Conservation (phyloP, 2,113 vertebrate genomes). For the Condylura cristata region DNA sequence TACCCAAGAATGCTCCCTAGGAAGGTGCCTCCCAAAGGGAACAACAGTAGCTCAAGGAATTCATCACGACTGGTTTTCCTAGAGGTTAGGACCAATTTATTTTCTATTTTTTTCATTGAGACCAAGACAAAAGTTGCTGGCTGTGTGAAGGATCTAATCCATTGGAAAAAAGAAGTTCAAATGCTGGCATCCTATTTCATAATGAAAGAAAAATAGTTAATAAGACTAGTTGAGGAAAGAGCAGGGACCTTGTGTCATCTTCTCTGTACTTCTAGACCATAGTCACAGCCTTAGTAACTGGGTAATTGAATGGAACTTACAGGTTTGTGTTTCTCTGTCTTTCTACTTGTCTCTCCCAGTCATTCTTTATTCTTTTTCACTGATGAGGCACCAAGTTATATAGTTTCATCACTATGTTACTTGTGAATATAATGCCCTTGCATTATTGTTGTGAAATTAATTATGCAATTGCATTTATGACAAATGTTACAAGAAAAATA, state of each 20-base stretch:
- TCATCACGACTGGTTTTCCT: background rate
- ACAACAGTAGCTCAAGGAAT: background rate
- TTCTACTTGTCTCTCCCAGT: too few relatives aligned
- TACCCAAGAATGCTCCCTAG: background rate
- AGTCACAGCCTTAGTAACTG: background rate
- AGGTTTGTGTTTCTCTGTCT: background rate
- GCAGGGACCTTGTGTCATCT: background rate
- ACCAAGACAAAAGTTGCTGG: background rate
- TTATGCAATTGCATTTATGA: background rate
- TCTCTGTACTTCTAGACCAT: too few relatives aligned
- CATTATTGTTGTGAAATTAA: background rate
- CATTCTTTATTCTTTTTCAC: background rate
- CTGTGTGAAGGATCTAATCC: background rate
- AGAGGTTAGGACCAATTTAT: background rate
- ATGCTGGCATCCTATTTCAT: background rate
- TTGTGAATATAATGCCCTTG: background rate
- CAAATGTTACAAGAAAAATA: background rate
- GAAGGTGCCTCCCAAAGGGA: background rate
- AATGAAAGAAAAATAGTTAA: background rate
- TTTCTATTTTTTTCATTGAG: constrained; percentile 28
- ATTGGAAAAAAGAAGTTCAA: background rate
- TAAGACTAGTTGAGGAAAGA: background rate
- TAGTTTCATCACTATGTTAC: background rate
- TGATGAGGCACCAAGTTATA: background rate
- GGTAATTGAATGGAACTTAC: background rate